Evolutionary conservation across 2,797 vertebrate genomes (phyloP).

Genomic region (Kryptopterus vitreolus): DNA sequence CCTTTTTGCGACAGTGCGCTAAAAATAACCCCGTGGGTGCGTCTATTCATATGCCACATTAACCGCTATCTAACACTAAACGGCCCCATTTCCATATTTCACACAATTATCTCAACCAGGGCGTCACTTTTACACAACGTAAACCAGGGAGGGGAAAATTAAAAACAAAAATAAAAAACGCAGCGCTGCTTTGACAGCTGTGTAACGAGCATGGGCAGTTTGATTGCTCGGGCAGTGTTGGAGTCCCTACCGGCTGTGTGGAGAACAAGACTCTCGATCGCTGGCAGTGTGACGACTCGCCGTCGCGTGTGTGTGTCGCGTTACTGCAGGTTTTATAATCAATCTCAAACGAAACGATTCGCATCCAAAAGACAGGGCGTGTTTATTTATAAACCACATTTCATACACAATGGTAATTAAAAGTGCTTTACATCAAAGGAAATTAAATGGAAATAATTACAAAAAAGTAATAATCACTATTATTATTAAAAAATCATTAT

Average conservation of each 20-base stretch:
- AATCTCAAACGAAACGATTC: no score
- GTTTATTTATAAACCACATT: no score
- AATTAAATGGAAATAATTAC: no score
- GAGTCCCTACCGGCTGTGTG: constrained; percentile 18
- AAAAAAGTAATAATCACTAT: no score
- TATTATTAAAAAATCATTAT: no score
- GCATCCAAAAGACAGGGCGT: no score
- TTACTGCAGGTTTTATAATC: not conserved
- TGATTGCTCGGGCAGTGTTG: constrained; percentile 27
- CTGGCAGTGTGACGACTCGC: not conserved
- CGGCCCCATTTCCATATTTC: constrained; percentile 55
- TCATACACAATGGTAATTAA: no score
- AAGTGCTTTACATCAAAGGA: no score
- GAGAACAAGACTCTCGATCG: constrained; percentile 25
- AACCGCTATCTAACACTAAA: constrained; percentile 51
- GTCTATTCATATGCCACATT: constrained; percentile 41
- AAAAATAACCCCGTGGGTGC: constrained; percentile 54
- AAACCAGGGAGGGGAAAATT: constrained; percentile 37
- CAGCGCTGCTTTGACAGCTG: constrained; percentile 39
- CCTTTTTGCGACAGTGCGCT: constrained; percentile 22
- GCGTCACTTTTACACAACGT: constrained; percentile 44
- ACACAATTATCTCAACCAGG: constrained; percentile 56
- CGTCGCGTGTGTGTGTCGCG: not conserved
- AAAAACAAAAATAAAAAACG: no score
- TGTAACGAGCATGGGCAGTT: constrained; percentile 42